phyloP scores from a whole-genome alignment of 2,113 vertebrate species.

The Halichoerus grypus region DNA sequence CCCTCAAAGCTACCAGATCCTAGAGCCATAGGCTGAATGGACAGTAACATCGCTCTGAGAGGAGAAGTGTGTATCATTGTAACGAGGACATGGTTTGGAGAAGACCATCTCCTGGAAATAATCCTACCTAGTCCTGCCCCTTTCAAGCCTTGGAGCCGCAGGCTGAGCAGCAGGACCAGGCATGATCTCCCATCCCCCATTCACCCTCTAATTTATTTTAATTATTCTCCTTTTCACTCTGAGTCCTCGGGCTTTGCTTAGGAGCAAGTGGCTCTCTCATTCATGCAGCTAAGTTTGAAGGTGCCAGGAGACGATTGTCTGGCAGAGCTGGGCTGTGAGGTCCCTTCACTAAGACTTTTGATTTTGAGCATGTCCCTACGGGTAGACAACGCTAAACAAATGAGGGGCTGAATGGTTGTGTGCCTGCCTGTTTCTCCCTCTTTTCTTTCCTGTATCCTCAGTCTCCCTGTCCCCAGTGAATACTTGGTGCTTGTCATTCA shows the following conservation, averaged over 20 bases:
- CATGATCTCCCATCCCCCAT: slow-evolving; percentile 73
- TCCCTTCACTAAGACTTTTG: slow-evolving; percentile 18
- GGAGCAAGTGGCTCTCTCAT: slow-evolving; percentile 57
- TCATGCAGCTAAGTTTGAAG: slow-evolving; percentile 35
- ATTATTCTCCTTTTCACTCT: slow-evolving; percentile 62
- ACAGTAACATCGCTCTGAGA: neutral
- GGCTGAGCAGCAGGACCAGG: slow-evolving; percentile 72
- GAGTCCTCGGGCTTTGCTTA: slow-evolving; percentile 71
- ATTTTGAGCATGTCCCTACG: slow-evolving; percentile 55
- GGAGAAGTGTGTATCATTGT: accelerated
- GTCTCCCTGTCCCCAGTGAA: neutral
- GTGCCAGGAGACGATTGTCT: slow-evolving; percentile 38
- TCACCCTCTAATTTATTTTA: slow-evolving; percentile 80
- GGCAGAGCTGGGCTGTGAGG: slow-evolving; percentile 12
- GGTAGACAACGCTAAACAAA: slow-evolving; percentile 60
- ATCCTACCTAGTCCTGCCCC: slow-evolving; percentile 26
- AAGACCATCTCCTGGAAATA: neutral
- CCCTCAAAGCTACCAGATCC: neutral
- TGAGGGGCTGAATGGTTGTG: neutral
- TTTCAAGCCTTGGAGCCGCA: slow-evolving; percentile 64
- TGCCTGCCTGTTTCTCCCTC: neutral
- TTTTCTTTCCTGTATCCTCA: neutral
- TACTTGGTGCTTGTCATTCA: slow-evolving; percentile 58
- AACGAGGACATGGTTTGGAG: neutral
- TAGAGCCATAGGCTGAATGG: neutral